These are phyloP conservation scores for Micromussa lordhowensis DNA, from an alignment of 92 coral and sea anemone genomes.

Conservation along the genomic window DNA sequence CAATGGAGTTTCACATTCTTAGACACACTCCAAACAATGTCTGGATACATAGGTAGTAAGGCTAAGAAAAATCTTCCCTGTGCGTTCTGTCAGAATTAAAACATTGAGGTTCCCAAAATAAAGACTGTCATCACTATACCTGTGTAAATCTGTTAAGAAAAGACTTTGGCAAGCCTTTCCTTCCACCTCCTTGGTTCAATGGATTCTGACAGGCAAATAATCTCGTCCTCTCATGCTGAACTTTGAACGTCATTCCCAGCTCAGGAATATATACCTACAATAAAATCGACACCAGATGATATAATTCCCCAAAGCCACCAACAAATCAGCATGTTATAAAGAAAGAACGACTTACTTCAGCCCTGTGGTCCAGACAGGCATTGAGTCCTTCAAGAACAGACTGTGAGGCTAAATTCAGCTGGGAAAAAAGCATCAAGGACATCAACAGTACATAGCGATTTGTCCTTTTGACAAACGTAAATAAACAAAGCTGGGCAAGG, in stretches of 20 bases:
- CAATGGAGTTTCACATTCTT: not conserved
- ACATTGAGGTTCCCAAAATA: not conserved
- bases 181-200: conserved; percentile 96
- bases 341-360: conserved; percentile 67
- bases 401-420: conserved; percentile 97
- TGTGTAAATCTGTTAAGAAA: conserved; percentile 96
- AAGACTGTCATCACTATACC: conserved; percentile 42
- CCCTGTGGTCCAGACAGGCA: conserved; percentile 98
- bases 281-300: not conserved
- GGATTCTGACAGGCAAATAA: conserved; percentile 99
- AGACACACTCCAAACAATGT: not conserved
- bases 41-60: not conserved
- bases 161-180: conserved; percentile 97
- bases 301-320: not conserved
- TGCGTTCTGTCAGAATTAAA: not conserved
- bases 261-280: conserved; percentile 93
- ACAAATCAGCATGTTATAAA: not conserved
- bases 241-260: conserved; percentile 91
- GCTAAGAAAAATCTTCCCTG: not conserved
- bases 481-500: no score
- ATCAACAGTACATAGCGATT: not conserved
- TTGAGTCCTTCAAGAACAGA: conserved; percentile 97
- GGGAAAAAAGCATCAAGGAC: not conserved
- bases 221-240: conserved; percentile 81
- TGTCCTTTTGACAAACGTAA: no score